A percentile compares a stretch with the other conserved stretches of the same genome.
These are phyloP conservation scores for Cyrtodaria siliqua DNA, from an alignment of 2,888 invertebrate genomes.

Conservation along the genomic window DNA sequence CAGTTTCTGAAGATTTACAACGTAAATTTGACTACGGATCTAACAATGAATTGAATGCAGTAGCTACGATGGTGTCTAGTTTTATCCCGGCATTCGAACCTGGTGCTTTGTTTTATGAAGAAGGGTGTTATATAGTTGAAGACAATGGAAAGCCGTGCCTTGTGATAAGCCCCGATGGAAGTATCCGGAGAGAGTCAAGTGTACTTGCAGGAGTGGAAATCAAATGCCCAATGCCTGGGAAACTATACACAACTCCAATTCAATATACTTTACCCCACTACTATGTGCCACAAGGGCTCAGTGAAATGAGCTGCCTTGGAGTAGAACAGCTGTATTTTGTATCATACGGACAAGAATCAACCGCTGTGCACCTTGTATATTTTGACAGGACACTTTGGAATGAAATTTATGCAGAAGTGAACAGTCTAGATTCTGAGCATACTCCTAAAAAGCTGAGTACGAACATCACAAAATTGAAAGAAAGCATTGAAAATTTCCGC, in stretches of 20 bases:
- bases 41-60: slow-evolving; percentile 37
- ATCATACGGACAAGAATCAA: slow-evolving; percentile 32
- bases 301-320: slow-evolving; percentile 31
- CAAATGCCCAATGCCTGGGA: slow-evolving; percentile 47
- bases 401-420: no score
- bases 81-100: slow-evolving; percentile 8
- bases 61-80: slow-evolving; percentile 15
- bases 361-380: slow-evolving; percentile 11
- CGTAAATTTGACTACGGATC: slow-evolving; percentile 21
- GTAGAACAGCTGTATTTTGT: slow-evolving; percentile 24
- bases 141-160: no score
- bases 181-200: no score
- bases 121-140: no score
- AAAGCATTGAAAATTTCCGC: no score
- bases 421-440: no score
- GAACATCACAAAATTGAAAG: no score
- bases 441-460: no score
- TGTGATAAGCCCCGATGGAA: no score
- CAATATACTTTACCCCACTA: slow-evolving; percentile 30
- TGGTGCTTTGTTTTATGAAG: no score
- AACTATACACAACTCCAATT: slow-evolving; percentile 23
- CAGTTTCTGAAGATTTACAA: slow-evolving; percentile 20
- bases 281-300: slow-evolving; percentile 38
- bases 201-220: no score
- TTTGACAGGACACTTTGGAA: slow-evolving; percentile 10